Evolutionary conservation across 2,113 vertebrate genomes (phyloP).

Genomic region (Prinia subflava): DNA sequence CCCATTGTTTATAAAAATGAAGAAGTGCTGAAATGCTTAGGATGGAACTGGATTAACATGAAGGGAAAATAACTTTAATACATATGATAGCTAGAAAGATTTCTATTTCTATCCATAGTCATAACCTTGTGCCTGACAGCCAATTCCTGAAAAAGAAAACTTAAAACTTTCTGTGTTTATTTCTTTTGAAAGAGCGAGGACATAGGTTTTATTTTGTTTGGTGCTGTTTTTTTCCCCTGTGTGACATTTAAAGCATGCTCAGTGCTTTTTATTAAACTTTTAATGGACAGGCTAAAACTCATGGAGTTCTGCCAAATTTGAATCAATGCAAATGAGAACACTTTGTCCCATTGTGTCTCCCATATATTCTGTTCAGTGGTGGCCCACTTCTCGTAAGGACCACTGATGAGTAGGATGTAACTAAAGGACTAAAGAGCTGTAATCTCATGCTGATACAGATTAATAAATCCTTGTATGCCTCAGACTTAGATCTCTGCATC

Average conservation of each 20-base stretch:
- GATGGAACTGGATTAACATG: neutral
- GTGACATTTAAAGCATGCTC: neutral
- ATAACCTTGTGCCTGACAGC: neutral
- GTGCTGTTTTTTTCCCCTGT: rapidly evolving
- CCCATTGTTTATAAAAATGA: neutral
- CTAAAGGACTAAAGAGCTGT: neutral
- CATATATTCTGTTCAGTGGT: neutral
- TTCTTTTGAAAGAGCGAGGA: neutral
- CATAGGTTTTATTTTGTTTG: neutral
- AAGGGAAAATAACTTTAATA: neutral
- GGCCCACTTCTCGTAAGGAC: neutral
- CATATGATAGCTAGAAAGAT: rapidly evolving
- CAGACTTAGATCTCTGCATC: neutral
- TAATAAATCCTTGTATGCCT: neutral
- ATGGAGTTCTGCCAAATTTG: neutral
- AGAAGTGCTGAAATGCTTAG: neutral
- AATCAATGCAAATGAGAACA: neutral
- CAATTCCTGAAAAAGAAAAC: neutral
- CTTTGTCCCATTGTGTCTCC: neutral
- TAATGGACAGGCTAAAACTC: neutral
- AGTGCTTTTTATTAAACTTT: neutral
- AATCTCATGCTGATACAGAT: neutral
- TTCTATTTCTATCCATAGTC: neutral
- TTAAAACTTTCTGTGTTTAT: neutral
- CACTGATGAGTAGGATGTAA: neutral